Evolutionary conservation across 2,888 invertebrate genomes (phyloP).

Genomic region (Brenthis ino): DNA sequence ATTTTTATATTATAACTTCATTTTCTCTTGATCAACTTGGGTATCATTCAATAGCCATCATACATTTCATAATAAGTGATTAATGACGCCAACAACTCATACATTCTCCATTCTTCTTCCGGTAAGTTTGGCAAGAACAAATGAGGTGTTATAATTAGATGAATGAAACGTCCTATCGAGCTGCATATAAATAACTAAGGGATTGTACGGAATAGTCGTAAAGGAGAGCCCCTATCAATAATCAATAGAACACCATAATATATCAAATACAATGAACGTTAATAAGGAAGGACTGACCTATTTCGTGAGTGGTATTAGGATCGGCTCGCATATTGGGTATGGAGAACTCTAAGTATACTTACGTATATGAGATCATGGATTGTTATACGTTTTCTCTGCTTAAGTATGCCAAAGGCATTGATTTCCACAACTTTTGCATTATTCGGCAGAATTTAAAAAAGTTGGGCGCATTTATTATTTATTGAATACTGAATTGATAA

Average conservation of each 20-base stretch:
- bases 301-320: constrained; percentile 49
- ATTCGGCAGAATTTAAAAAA: no score
- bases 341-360: background rate
- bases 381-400: background rate
- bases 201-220: constrained; percentile 20
- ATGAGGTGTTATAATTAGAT: constrained; percentile 33
- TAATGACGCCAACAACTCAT: background rate
- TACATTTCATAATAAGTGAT: background rate
- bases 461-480: no score
- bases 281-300: constrained; percentile 55
- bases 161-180: constrained; percentile 22
- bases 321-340: constrained; percentile 8
- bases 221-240: constrained; percentile 34
- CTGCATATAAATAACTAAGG: constrained; percentile 37
- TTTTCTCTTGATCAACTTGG: no score
- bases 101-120: constrained; percentile 12
- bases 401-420: no score
- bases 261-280: constrained; percentile 43
- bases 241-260: constrained; percentile 42
- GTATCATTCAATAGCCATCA: no score
- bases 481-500: no score
- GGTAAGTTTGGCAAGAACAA: constrained; percentile 15
- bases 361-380: background rate
- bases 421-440: no score
- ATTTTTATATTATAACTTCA: no score